A percentile compares a stretch with the other conserved stretches of the same genome.
These are phyloP conservation scores for Xanthia togata DNA, from an alignment of 2,888 invertebrate species.

Conservation along the genomic window DNA sequence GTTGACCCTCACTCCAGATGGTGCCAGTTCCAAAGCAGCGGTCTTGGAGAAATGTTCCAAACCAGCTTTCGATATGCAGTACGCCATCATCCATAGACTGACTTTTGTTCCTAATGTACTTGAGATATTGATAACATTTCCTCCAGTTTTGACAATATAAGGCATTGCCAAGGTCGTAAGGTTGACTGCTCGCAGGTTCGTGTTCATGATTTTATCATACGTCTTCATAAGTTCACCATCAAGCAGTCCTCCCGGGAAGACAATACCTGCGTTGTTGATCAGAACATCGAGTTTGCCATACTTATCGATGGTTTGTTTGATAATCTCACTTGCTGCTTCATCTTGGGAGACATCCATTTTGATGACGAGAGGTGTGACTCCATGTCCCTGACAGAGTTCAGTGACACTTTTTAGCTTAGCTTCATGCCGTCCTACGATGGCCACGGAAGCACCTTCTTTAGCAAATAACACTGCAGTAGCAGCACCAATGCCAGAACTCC, in stretches of 20 bases:
- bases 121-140: conserved; percentile 68
- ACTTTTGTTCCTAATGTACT: conserved; percentile 19
- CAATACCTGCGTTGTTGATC: conserved; percentile 67
- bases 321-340: conserved; percentile 54
- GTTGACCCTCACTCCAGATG: conserved; percentile 92
- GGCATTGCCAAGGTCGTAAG: conserved; percentile 59
- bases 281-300: conserved; percentile 69
- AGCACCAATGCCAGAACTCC: conserved; percentile 79
- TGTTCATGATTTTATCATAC: conserved; percentile 63
- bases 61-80: conserved; percentile 49
- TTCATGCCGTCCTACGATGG: conserved; percentile 73
- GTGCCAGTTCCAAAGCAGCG: conserved; percentile 91
- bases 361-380: conserved; percentile 49
- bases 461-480: conserved; percentile 72
- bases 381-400: conserved; percentile 34
- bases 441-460: conserved; percentile 73
- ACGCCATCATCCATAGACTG: conserved; percentile 3
- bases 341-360: conserved; percentile 61
- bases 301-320: conserved; percentile 63
- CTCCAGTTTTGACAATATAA: conserved; percentile 61
- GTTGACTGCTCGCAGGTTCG: conserved; percentile 54
- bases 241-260: conserved; percentile 18
- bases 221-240: conserved; percentile 49
- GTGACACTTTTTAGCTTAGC: conserved; percentile 66
- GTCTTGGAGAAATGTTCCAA: conserved; percentile 93